Evolutionary conservation across 2,797 vertebrate genomes (phyloP), one percentile per base, ranked within the genome.

Genomic region (Lagodon rhomboides): DNA sequence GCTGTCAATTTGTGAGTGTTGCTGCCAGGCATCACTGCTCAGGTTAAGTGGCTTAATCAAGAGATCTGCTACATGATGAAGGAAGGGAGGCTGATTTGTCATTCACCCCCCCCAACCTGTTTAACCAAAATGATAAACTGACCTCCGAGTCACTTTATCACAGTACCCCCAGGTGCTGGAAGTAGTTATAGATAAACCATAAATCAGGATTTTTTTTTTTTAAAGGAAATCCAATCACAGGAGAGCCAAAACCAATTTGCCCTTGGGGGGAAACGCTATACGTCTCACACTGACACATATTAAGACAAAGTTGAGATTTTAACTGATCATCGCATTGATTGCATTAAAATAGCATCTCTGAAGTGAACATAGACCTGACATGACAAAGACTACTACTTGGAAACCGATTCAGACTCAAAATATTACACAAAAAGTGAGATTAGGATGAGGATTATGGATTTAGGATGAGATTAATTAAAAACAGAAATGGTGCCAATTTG

Each of bases 181-280:
- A 59, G 68, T 34, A 65, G 50, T 81, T 82, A 83, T 60, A 76
- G 79, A 82, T 84, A 82, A 75, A 78, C 60, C 68, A 85, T 78
- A 55, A 75, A 79, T 84, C 49, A 79, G 22, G 22, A 17, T 74
- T 75, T 77, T 34, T 79, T 74, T 75, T 77, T 34, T 79, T 51
- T 22, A 62, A 62, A 69, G 44, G 56, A 68, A 84, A 84, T 58
- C 10, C 53, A 68, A 53, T 67, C 77, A 67, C 47, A 59, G 4
- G 38, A 65, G 41, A 60, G n/a, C 23, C 64, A 79, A 81, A 60
- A 46, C 2, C 69, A 55, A 53, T 71, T 44, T 58, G 9, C 50
- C 55, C 16, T 47, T 5, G 5, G 20, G 46, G 46, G 23, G 12
- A 75, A 63, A 55, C 20, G 49, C 12, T 22, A 18, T 17, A 58